phyloP scores from a whole-genome alignment of 2,113 vertebrate genomes.

The Callorhinus ursinus region DNA sequence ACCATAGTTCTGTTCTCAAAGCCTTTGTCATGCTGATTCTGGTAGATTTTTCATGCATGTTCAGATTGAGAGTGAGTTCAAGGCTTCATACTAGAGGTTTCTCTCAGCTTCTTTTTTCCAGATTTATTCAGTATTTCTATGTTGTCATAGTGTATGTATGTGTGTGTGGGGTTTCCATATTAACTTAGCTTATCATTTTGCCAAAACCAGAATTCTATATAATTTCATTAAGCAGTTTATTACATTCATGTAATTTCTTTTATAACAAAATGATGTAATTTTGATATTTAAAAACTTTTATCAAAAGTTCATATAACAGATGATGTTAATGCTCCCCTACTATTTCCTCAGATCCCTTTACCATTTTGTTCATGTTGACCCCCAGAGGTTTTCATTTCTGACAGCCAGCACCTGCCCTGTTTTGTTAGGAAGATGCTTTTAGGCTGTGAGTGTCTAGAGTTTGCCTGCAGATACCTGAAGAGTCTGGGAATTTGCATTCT shows the following conservation, averaged over 20 bases:
- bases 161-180: neutral
- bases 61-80: neutral
- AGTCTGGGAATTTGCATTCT: neutral
- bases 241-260: neutral
- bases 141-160: neutral
- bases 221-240: slow-evolving; percentile 28
- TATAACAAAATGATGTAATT: neutral
- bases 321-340: neutral
- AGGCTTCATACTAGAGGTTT: neutral
- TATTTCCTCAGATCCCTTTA: neutral
- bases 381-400: neutral
- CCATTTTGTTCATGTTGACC: neutral
- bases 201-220: neutral
- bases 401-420: neutral
- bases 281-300: neutral
- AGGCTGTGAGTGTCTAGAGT: neutral
- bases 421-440: neutral
- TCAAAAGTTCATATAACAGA: neutral
- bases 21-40: neutral
- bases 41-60: neutral
- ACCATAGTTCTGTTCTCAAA: neutral
- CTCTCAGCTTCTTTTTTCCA: neutral
- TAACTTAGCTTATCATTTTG: neutral
- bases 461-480: neutral
- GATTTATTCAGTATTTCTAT: neutral